Percentiles rank a stretch among this genome's conserved stretches.
Conservation (phyloP, 2,797 vertebrate genomes). For the Smutsia temminckii region DNA sequence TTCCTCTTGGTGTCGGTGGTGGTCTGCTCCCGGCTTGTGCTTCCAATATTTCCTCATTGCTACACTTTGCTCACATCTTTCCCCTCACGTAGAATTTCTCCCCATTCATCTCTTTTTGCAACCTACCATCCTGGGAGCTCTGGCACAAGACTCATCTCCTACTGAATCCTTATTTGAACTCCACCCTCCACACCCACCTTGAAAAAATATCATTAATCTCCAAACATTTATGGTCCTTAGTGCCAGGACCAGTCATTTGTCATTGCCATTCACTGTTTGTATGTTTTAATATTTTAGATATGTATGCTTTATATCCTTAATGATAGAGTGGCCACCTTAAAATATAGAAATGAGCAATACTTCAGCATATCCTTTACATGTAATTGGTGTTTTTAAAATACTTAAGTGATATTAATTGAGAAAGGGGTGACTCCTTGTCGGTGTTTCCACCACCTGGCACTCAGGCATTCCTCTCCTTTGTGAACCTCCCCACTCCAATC, state of each 20-base stretch:
- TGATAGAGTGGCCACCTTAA: not conserved
- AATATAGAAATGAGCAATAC: not conserved
- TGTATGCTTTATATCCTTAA: not conserved
- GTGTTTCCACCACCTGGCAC: not conserved
- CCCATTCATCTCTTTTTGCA: not conserved
- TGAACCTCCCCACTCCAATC: not conserved
- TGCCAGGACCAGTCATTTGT: not conserved
- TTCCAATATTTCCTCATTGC: not conserved
- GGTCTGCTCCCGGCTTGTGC: not conserved
- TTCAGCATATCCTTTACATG: not conserved
- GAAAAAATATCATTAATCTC: not conserved
- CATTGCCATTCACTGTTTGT: not conserved
- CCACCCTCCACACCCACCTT: not conserved
- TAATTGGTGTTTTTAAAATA: not conserved
- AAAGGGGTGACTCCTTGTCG: not conserved
- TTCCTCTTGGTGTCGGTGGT: not conserved
- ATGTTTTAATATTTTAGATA: conserved; percentile 22
- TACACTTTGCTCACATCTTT: not conserved
- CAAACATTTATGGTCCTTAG: not conserved
- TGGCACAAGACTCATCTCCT: not conserved
- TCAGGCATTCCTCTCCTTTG: not conserved
- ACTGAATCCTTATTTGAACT: not conserved
- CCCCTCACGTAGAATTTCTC: not conserved
- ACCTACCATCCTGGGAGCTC: not conserved
- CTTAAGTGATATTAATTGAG: conserved; percentile 12